Evolutionary conservation across 2,797 vertebrate species (phyloP).

Genomic region (Molossus alvarezi): DNA sequence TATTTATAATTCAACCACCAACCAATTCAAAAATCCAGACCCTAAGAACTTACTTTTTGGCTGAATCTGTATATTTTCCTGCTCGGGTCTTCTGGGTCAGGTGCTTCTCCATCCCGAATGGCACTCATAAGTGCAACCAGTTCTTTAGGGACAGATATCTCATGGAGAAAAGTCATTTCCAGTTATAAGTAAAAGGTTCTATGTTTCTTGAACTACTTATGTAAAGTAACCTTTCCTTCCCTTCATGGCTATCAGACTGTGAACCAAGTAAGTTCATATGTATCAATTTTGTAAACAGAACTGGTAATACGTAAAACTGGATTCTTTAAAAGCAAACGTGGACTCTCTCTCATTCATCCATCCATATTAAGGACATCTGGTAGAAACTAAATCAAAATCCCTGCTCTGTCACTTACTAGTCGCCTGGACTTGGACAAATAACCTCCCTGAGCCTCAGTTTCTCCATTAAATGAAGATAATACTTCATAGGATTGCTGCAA

Average conservation of each 20-base stretch:
- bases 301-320: background rate
- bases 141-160: constrained; percentile 96
- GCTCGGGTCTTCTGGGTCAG: constrained; percentile 92
- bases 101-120: constrained; percentile 93
- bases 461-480: background rate
- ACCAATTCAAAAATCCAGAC: background rate
- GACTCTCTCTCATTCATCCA: background rate
- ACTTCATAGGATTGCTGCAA: background rate
- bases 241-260: background rate
- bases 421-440: background rate
- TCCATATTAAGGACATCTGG: background rate
- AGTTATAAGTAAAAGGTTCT: background rate
- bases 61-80: constrained; percentile 94
- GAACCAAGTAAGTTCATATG: background rate
- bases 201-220: background rate
- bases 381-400: constrained; percentile 49
- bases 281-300: background rate
- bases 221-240: background rate
- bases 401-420: background rate
- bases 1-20: background rate
- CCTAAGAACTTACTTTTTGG: constrained; percentile 92
- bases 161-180: constrained; percentile 65
- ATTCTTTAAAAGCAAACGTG: constrained; percentile 48
- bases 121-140: constrained; percentile 98
- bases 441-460: background rate